A percentile compares a stretch with the other conserved stretches of the same genome.
phyloP scores from a whole-genome alignment of 1,140 invertebrate species.

The Drosophila pachea region DNA sequence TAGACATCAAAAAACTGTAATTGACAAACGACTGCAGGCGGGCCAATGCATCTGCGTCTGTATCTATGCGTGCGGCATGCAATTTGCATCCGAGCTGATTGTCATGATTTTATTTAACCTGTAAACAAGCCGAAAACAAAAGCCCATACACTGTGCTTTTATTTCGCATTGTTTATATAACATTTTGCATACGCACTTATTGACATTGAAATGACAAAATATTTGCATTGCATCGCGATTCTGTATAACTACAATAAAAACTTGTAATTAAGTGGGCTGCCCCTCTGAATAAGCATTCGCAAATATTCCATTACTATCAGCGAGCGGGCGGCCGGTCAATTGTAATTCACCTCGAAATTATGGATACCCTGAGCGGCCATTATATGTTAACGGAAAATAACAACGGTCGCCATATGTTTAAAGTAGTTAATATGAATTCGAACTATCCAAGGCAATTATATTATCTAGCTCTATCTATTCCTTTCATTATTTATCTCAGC shows the following conservation, averaged over 20 bases:
- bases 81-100: conserved; percentile 62
- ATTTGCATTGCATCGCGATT: conserved; percentile 34
- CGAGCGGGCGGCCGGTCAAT: not conserved
- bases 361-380: not conserved
- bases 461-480: no score
- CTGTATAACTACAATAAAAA: conserved; percentile 12
- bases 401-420: no score
- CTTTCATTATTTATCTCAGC: not conserved
- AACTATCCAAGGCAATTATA: no score
- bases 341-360: conserved; percentile 16
- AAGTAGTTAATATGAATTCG: no score
- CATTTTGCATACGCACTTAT: conserved; percentile 35
- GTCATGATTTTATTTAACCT: conserved; percentile 65
- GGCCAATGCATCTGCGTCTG: conserved; percentile 3
- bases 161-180: conserved; percentile 37
- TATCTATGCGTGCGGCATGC: conserved; percentile 40
- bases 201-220: conserved; percentile 40
- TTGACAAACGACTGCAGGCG: conserved; percentile 51
- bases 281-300: conserved; percentile 50
- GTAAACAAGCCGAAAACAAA: conserved; percentile 57
- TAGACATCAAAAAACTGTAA: conserved; percentile 61
- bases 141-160: conserved; percentile 50
- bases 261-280: conserved; percentile 62
- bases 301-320: conserved; percentile 25
- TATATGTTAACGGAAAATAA: not conserved